Evolutionary conservation across 30 jellyfish, hydroid and myxozoan species (phyloP).

Genomic region (Rhopilema esculentum): DNA sequence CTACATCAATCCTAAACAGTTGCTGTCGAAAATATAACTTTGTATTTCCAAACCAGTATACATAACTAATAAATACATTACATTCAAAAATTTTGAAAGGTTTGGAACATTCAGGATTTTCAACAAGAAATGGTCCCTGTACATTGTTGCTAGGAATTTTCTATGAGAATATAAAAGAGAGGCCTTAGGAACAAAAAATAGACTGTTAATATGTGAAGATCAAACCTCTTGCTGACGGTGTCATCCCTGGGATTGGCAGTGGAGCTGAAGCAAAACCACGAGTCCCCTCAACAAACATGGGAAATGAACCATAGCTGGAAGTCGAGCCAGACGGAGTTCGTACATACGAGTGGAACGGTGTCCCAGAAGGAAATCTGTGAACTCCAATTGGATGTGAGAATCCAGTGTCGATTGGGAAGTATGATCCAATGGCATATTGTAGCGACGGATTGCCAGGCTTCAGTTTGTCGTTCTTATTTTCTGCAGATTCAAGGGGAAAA

Average conservation of each 20-base stretch:
- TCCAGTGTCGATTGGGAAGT: conserved; percentile 56
- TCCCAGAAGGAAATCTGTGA: conserved; percentile 33
- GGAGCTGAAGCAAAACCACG: conserved; percentile 68
- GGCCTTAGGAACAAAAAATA: no score
- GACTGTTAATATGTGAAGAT: not conserved
- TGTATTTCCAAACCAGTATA: no score
- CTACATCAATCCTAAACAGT: no score
- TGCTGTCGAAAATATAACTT: no score
- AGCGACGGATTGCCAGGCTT: conserved; percentile 72
- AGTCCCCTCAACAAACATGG: conserved; percentile 76
- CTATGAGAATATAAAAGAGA: no score
- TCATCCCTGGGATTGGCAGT: conserved; percentile 71
- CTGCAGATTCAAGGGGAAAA: not conserved
- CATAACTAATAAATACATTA: no score
- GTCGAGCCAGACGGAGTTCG: conserved; percentile 62
- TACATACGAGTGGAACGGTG: conserved; percentile 60
- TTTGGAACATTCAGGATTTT: no score
- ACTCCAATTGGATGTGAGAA: conserved; percentile 56
- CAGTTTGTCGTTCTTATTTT: conserved; percentile 52
- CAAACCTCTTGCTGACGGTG: conserved; percentile 65
- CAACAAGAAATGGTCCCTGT: no score
- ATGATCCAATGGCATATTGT: conserved; percentile 60
- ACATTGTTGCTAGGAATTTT: no score
- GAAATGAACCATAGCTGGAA: conserved; percentile 50
- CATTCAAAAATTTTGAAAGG: no score